Percentiles rank a stretch among this genome's conserved stretches.
Evolutionary conservation across 1,140 invertebrate species (phyloP).

Genomic region (Adoxophyes honmai): DNA sequence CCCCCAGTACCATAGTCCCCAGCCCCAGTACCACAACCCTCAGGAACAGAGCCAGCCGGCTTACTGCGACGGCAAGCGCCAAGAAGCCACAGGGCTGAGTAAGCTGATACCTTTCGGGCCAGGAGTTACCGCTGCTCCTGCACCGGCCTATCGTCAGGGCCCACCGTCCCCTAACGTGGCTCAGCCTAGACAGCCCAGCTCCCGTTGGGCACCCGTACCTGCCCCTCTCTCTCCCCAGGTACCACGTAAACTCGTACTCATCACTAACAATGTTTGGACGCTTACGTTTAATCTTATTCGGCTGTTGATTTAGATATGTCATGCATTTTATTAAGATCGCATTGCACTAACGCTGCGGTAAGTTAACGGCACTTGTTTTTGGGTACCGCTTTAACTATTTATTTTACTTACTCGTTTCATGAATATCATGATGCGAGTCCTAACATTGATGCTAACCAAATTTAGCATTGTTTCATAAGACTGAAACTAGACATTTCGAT

Average conservation of each 20-base stretch:
- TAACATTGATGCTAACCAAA: too few relatives aligned
- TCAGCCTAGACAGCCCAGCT: conserved; percentile 60
- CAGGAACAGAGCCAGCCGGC: conserved; percentile 67
- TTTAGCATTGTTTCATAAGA: too few relatives aligned
- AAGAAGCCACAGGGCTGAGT: conserved; percentile 55
- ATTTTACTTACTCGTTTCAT: too few relatives aligned
- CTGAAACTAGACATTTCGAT: too few relatives aligned
- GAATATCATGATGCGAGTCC: too few relatives aligned
- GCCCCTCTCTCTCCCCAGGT: conserved; percentile 69
- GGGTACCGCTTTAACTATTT: too few relatives aligned
- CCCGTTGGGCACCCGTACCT: conserved; percentile 66
- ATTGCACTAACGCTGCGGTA: too few relatives aligned
- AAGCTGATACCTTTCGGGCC: conserved; percentile 66
- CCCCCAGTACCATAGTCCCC: conserved; percentile 34
- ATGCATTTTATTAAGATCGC: too few relatives aligned
- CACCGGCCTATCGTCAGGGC: conserved; percentile 54
- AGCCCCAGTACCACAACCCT: too few relatives aligned
- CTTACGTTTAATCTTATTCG: too few relatives aligned
- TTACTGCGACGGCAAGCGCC: conserved; percentile 53
- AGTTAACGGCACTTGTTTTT: too few relatives aligned
- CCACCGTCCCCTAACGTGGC: conserved; percentile 56
- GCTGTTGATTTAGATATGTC: too few relatives aligned
- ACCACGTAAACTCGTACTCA: conserved; percentile 22
- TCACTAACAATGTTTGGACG: background rate
- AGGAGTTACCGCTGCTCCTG: conserved; percentile 44